Evolutionary conservation across 2,888 invertebrate genomes (phyloP).

Genomic region (Tolmerus cingulatus): DNA sequence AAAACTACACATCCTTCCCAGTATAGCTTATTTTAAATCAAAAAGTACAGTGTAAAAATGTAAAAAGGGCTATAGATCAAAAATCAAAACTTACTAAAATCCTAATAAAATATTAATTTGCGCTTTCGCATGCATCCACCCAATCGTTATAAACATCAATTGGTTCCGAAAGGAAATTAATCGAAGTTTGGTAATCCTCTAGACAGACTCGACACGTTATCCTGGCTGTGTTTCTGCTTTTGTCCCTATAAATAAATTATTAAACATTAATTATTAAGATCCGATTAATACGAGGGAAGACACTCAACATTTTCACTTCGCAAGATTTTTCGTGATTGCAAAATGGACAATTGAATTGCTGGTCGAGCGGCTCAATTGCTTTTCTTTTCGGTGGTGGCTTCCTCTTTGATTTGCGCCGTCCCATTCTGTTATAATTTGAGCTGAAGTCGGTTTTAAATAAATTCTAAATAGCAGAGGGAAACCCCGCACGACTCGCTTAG

Average conservation of each 20-base stretch:
- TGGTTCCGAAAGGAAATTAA: conserved; percentile 95
- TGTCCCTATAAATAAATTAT: conserved; percentile 77
- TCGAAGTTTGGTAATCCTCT: conserved; percentile 96
- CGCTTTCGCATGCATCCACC: conserved; percentile 98
- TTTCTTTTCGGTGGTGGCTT: conserved; percentile 96
- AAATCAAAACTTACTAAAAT: not conserved
- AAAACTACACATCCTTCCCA: not conserved
- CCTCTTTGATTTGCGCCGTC: conserved; percentile 93
- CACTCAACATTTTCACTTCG: conserved; percentile 97
- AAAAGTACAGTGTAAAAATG: not conserved
- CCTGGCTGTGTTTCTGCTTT: conserved; percentile 89
- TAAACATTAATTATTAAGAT: not conserved
- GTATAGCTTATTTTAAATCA: not conserved
- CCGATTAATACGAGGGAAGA: conserved; percentile 14
- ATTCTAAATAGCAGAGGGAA: not conserved
- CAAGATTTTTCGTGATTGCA: conserved; percentile 99
- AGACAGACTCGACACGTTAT: conserved; percentile 95
- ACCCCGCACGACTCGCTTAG: not conserved
- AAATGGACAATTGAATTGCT: conserved; percentile 98
- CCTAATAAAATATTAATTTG: conserved; percentile 70
- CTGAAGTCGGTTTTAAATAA: not conserved
- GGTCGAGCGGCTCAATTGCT: conserved; percentile 90
- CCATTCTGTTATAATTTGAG: conserved; percentile 71
- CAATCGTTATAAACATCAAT: conserved; percentile 99
- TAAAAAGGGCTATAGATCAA: not conserved